These are phyloP conservation scores for Herpailurus yagouaroundi DNA, from an alignment of 2,113 vertebrate genomes.

Conservation along the genomic window DNA sequence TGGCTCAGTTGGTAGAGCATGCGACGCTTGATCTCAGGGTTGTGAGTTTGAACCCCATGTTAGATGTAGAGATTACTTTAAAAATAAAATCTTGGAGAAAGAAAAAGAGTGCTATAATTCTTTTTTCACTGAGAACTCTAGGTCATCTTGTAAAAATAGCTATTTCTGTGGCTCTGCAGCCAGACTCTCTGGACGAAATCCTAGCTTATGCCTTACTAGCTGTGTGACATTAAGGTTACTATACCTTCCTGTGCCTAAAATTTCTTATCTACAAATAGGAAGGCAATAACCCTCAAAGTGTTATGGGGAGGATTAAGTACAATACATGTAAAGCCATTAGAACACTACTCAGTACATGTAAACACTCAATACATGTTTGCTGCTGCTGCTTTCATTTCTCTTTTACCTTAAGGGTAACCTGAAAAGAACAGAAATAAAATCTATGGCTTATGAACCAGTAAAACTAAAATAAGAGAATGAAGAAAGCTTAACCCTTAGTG, in stretches of 20 bases:
- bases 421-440: slow-evolving; percentile 40
- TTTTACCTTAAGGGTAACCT: not conserved
- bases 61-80: not conserved
- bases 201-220: slow-evolving; percentile 21
- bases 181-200: not conserved
- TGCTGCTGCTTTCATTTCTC: not conserved
- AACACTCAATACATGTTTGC: not conserved
- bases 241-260: not conserved
- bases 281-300: not conserved
- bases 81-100: not conserved
- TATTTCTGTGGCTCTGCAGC: not conserved
- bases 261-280: slow-evolving; percentile 1
- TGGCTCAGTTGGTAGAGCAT: not conserved
- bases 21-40: not conserved
- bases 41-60: not conserved
- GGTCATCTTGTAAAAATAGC: slow-evolving; percentile 1
- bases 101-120: not conserved
- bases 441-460: not conserved
- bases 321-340: not conserved
- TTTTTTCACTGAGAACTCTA: not conserved
- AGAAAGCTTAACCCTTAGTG: not conserved
- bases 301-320: not conserved
- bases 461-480: slow-evolving; percentile 25
- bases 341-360: not conserved
- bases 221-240: slow-evolving; percentile 21